Evolutionary conservation across 1,140 invertebrate genomes (phyloP), one percentile per base, ranked within the genome.

Genomic region (Cecropterus lyciades): DNA sequence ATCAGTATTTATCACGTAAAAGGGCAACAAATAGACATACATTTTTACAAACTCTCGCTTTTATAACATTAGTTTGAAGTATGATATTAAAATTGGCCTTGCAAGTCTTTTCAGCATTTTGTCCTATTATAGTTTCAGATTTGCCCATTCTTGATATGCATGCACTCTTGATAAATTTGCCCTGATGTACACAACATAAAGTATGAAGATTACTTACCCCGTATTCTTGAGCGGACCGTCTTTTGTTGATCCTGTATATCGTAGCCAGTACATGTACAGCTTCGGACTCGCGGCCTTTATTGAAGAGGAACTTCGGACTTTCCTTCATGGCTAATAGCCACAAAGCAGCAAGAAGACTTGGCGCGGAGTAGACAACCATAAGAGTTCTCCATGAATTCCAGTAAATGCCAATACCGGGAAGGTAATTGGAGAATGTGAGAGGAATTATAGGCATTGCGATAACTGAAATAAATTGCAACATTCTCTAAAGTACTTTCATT

Each of bases 341-440:
- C 0, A 74, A 1, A 0, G 69, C 70, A 1, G 72, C 67, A 14
- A 85, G 15, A 0, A 87, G 6, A 59, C 77, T 75, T 0, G 86
- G 86, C 0, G 60, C 0, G 0, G 77, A 82, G 68, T 82, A 87
- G 3, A 85, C 65, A n/a, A 85, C 30, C 8, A 85, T 17, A 2
- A 86, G 43, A 0, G 80, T 83, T 3, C 86, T 69, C 85, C 86
- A 89, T 0, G 86, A 84, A 65, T 85, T 89, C 83, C 83, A 87
- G 55, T 78, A 76, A 60, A 89, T 89, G 9, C 65, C 83, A 14
- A 89, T 53, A 6, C 60, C 64, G 0, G 75, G 71, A 6, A 89
- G 48, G 51, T 89, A 67, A 60, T 73, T 57, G 11, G 84, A 85
- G 68, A 86, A 87, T 0, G 55, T 68, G 4, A 87, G 53, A 9